Conservation (phyloP, 2,888 invertebrate genomes). For the Aethes cnicana region DNA sequence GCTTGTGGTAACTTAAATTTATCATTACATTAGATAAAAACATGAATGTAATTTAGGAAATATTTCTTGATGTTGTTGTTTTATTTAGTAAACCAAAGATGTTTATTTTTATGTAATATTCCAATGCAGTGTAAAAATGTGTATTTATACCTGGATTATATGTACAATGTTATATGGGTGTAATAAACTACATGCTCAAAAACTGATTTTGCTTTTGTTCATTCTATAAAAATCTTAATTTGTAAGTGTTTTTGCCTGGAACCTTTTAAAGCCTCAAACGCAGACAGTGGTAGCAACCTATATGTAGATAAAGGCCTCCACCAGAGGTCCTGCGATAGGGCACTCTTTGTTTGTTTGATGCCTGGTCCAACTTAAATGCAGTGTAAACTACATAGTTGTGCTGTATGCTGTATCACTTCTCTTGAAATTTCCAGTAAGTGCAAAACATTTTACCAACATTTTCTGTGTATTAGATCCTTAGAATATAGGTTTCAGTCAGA, state of each 20-base stretch:
- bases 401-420: no score
- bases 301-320: no score
- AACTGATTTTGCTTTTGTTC: constrained; percentile 37
- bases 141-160: constrained; percentile 67
- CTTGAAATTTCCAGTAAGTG: no score
- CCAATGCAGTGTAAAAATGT: constrained; percentile 64
- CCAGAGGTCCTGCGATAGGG: no score
- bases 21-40: constrained; percentile 46
- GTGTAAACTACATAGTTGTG: no score
- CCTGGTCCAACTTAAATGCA: no score
- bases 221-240: constrained; percentile 8
- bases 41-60: constrained; percentile 52
- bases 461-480: no score
- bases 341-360: no score
- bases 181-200: constrained; percentile 78
- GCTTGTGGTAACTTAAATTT: constrained; percentile 64
- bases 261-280: no score
- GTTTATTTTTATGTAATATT: constrained; percentile 74
- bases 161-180: constrained; percentile 73
- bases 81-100: constrained; percentile 78
- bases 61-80: constrained; percentile 65
- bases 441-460: no score
- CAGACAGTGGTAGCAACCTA: no score
- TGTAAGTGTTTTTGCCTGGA: not conserved
- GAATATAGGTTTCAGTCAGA: no score